Base-by-base conservation (phyloP, 2,888 invertebrate species). In the Nesidiocoris tenuis region DNA sequence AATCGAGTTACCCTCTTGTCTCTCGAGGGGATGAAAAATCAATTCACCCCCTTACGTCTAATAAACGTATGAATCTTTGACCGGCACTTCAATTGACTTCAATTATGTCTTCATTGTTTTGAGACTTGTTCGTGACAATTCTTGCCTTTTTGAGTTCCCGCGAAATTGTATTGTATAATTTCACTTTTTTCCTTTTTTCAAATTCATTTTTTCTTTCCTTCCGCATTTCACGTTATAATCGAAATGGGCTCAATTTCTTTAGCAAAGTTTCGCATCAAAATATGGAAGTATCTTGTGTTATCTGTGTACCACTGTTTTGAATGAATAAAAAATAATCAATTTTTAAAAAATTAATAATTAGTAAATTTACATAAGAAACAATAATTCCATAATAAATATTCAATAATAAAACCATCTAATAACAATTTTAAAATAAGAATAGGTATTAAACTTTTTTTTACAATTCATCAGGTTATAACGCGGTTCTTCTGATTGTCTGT, bases 151-250 rank as follows among this genome's bases (percentile, higher is more conserved):
- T 7, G 12, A 54, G 55, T 23, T 63, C 1, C 23, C 25, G n/a
- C 63, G 2, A 59, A 63, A 63, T 63, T 17, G 1, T n/a, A 63
- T 22, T 63, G 16, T 23, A 63, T 63, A n/a, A n/a, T 63, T 63
- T 63, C 63, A 23, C 25, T 23, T 63, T n/a, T 24, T 23, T 24
- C 23, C 23, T 22, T n/a, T 7, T n/a, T 63, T 63, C n/a, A 22
- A 12, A 19, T 7, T 18, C 18, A n/a, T n/a, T n/a, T n/a, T n/a
- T n/a, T n/a, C n/a, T n/a, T n/a, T n/a, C n/a, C n/a, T n/a, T n/a
- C n/a, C n/a, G n/a, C n/a, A n/a, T n/a, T n/a, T n/a, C n/a, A n/a
- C n/a, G n/a, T n/a, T n/a, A n/a, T n/a, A n/a, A n/a, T n/a, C n/a
- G n/a, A n/a, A n/a, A n/a, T n/a, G n/a, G n/a, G n/a, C n/a, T n/a